Evolutionary conservation across 2,888 invertebrate species (phyloP), one percentile per base, ranked within the genome.

Genomic region (Erannis defoliaria): DNA sequence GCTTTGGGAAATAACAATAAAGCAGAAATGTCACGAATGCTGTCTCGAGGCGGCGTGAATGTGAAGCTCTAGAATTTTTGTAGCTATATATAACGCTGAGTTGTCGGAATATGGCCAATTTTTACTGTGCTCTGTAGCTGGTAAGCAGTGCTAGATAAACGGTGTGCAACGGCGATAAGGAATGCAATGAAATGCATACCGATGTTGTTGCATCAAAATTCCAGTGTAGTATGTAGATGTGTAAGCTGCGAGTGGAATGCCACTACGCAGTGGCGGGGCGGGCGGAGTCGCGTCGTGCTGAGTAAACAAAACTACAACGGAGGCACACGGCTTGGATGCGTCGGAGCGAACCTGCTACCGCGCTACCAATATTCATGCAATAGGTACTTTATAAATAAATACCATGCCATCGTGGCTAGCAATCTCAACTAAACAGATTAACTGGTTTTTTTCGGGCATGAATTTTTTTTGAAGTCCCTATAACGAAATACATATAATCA

Each of bases 281-380:
- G 55, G 66, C 62, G 67, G 72, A 74, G 75, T 66, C 73, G 73
- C 77, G 80, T 21, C 55, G 79, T 82, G 86, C 86, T 88, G 88
- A 83, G 86, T 88, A 90, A 90, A 90, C 88, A 90, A 81, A 82
- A 82, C 78, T 80, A 86, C 85, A 82, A 83, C 78, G 75, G 75
- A 69, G 67, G 79, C 77, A 78, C 80, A 81, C 80, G 75, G 74
- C 73, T 82, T 69, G 72, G 78, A 81, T 84, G 82, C 82, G 76
- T 76, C 76, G 62, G 42, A 21, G 5, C 53, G 38, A 38, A 53
- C 55, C 35, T 16, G 49, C 49, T 35, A n/a, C 35, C 35, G 33
- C 35, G 21, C 26, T 14, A 43, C 4, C 19, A 35, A 45, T 57
- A 51, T 56, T 54, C 49, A 55, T 26, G 16, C 45, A 50, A 18